A percentile compares a stretch with the other conserved stretches of the same genome.
Evolutionary conservation across 2,888 invertebrate genomes (phyloP).

Genomic region (Halictus quadricinctus): DNA sequence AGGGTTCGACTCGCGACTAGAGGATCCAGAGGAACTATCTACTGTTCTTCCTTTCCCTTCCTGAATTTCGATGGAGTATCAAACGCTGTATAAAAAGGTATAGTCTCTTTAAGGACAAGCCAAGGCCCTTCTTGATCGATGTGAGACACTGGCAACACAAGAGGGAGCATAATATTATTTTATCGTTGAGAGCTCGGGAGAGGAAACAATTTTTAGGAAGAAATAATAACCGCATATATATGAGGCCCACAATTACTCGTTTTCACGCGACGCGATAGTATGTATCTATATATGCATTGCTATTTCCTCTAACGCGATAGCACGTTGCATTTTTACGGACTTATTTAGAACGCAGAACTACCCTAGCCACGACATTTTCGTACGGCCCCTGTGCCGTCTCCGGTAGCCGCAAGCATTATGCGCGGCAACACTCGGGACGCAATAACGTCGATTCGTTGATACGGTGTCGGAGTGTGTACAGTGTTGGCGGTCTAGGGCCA

Average conservation of each 20-base stretch:
- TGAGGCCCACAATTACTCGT: too few relatives aligned
- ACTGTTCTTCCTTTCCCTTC: neutral
- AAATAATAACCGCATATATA: too few relatives aligned
- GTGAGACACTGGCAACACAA: too few relatives aligned
- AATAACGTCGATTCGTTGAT: conserved; percentile 32
- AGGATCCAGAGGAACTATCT: neutral
- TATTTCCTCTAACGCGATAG: too few relatives aligned
- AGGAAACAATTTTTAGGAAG: neutral
- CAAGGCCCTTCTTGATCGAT: neutral
- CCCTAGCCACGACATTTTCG: neutral
- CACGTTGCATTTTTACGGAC: too few relatives aligned
- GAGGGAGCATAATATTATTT: too few relatives aligned
- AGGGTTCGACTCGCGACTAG: too few relatives aligned
- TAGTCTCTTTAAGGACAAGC: neutral
- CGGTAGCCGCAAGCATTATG: neutral
- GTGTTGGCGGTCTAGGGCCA: neutral
- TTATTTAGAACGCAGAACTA: neutral
- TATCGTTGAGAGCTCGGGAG: neutral
- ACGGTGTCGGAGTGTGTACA: conserved; percentile 3
- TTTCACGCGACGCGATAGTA: too few relatives aligned
- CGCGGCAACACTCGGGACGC: conserved; percentile 16
- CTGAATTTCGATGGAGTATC: neutral
- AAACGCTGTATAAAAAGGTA: neutral
- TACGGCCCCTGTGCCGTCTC: too few relatives aligned
- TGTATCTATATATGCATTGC: too few relatives aligned